Conservation (phyloP, 2,113 vertebrate species). For the Felis catus region F.catus_Fca126_mat1.0 CM031411.1:8576501-8577000, state of each 20-base stretch:
- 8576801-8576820: background rate
- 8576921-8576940: background rate
- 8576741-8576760: slow-evolving; percentile 58
- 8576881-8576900: background rate
- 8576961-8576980: background rate
- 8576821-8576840: background rate
- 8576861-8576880: slow-evolving; percentile 29
- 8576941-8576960: background rate
- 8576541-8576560: background rate
- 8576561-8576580: background rate
- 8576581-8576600: background rate
- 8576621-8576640: background rate
- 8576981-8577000: background rate
- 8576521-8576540: background rate
- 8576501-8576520: background rate
- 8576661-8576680: slow-evolving; percentile 59
- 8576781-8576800: slow-evolving; percentile 57
- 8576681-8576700: slow-evolving; percentile 60
- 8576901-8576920: background rate
- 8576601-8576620: background rate
- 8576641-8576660: background rate
- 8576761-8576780: slow-evolving; percentile 55
- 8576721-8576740: slow-evolving; percentile 60
- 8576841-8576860: background rate
- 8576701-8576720: slow-evolving; percentile 69